Evolutionary conservation across 2,113 vertebrate genomes (phyloP), one percentile per base, ranked within the genome.

Genomic region (Choloepus hoffmanni): DNA sequence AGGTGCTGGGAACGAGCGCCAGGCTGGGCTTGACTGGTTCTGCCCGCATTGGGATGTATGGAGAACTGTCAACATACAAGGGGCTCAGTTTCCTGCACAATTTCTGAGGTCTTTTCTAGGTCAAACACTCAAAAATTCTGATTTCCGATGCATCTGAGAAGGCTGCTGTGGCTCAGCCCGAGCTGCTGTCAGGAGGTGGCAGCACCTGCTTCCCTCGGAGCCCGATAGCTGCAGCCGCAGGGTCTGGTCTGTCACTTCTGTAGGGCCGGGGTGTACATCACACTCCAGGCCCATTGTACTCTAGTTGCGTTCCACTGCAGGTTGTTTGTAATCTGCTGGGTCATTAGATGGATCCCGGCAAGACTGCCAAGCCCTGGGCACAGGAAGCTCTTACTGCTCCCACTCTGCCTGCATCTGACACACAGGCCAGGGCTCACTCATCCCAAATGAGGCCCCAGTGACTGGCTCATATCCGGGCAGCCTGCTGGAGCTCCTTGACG

Each of bases 141-240:
- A 45, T 89, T 67, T 30, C 70, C 67, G 24, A 26, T 43, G 16
- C 53, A 7, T 50, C 43, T 24, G 43, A 58, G 48, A 67, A 23
- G 68, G 33, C 12, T 3, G 45, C 79, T 16, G 7, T 50, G 36
- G 50, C 79, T 91, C 30, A 73, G 53, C 6, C 33, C 11, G 40
- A 68, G 55, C 40, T 9, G 18, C 13, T 60, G n/a, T 98, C 98
- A 98, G 98, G 89, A 98, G 98, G 92, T 98, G 98, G 98, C 98
- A 98, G 96, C 96, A 85, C 62, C 65, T 94, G 95, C 74, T 88
- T 53, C 16, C 7, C 65, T 96, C 95, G 84, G 74, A 50, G 60
- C 2, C 45, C 0, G 1, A 45, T 4, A 3, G 43, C 0, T 15
- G n/a, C 24, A 36, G 48, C 24, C 30, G n/a, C 23, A 30, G 85